Evolutionary conservation across 1,140 invertebrate genomes (phyloP).

Genomic region (Drosophila repleta): DNA sequence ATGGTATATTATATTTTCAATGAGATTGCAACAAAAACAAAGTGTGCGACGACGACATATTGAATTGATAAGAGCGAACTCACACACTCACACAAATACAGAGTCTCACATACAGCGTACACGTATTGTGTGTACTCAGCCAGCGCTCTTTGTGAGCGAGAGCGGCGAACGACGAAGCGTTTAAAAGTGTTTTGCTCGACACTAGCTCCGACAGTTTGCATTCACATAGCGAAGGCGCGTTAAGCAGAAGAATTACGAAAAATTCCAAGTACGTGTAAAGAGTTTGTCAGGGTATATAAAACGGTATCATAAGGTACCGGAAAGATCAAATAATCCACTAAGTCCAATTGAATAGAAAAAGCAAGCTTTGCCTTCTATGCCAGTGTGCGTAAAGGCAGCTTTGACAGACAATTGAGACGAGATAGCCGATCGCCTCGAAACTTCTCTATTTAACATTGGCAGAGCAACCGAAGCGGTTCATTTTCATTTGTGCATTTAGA

Average conservation of each 20-base stretch:
- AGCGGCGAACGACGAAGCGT: conserved; percentile 42
- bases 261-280: conserved; percentile 37
- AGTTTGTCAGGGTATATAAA: conserved; percentile 20
- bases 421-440: conserved; percentile 32
- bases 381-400: conserved; percentile 94
- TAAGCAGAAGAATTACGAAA: conserved; percentile 53
- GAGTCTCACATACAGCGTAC: neutral
- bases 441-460: conserved; percentile 73
- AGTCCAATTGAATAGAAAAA: conserved; percentile 55
- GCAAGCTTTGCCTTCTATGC: conserved; percentile 90
- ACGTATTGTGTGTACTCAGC: conserved; percentile 28
- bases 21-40: conserved; percentile 42
- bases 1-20: conserved; percentile 68
- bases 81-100: conserved; percentile 26
- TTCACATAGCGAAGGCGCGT: conserved; percentile 68
- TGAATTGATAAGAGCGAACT: conserved; percentile 65
- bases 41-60: conserved; percentile 60
- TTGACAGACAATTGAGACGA: conserved; percentile 45
- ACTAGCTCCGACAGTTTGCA: conserved; percentile 60
- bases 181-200: conserved; percentile 79
- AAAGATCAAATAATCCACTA: conserved; percentile 40
- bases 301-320: conserved; percentile 60
- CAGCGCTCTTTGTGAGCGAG: conserved; percentile 50
- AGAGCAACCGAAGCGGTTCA: conserved; percentile 61
- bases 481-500: conserved; percentile 78